Conservation (phyloP, 2,113 vertebrate genomes). For the Syngnathus floridae region DNA sequence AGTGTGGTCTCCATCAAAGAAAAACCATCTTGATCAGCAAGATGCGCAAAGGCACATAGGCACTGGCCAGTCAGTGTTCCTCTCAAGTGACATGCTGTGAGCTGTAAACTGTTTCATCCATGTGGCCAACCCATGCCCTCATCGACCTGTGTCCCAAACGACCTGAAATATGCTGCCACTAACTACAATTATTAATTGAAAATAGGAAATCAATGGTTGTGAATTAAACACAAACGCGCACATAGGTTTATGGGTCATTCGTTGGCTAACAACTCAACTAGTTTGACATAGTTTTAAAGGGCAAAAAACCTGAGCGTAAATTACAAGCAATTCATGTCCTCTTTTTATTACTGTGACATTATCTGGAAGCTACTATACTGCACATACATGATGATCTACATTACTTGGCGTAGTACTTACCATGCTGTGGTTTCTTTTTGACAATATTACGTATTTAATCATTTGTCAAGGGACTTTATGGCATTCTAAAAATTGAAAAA, state of each 20-base stretch:
- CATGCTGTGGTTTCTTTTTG: conserved; percentile 2
- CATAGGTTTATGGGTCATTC: conserved; percentile 70
- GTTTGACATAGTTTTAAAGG: conserved; percentile 15
- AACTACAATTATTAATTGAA: conserved; percentile 98
- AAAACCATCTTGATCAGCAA: conserved; percentile 3
- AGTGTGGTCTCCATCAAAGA: conserved; percentile 17
- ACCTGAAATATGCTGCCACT: conserved; percentile 82
- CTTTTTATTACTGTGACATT: background rate
- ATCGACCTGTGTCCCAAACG: conserved; percentile 76
- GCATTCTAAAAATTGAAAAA: conserved; percentile 33
- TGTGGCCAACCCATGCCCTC: conserved; percentile 63
- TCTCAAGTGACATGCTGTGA: conserved; percentile 18
- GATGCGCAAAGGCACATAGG: background rate
- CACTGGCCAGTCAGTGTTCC: background rate
- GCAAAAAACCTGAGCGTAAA: background rate
- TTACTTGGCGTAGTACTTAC: background rate
- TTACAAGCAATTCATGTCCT: background rate
- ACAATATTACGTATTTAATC: conserved; percentile 23
- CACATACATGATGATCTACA: background rate
- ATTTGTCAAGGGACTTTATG: conserved; percentile 24
- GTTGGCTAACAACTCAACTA: conserved; percentile 36
- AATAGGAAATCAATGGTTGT: conserved; percentile 91
- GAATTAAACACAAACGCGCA: conserved; percentile 74
- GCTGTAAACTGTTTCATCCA: conserved; percentile 70
- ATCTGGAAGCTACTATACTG: background rate